These are phyloP conservation scores for Pachyrhynchus sulphureomaculatus DNA, from an alignment of 1,140 invertebrate species.

Conservation along the genomic window DNA sequence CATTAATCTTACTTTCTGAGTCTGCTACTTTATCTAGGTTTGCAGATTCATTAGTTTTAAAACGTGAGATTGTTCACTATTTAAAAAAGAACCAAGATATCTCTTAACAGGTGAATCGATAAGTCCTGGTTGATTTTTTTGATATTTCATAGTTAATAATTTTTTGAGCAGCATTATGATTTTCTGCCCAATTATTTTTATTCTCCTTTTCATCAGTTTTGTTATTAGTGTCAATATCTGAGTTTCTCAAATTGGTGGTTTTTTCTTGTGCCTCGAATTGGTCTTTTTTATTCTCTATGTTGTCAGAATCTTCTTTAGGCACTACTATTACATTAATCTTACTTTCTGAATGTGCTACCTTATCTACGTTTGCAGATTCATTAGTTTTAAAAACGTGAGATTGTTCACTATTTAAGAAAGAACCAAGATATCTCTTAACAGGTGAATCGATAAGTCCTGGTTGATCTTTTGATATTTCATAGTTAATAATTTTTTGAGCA, in stretches of 20 bases:
- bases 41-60: not conserved
- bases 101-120: not conserved
- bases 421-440: not conserved
- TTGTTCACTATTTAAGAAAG: constrained; percentile 8
- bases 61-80: not conserved
- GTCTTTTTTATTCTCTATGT: not conserved
- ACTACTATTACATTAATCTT: no score
- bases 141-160: not conserved
- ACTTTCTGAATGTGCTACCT: no score
- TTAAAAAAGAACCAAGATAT: not conserved
- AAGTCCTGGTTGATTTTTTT: not conserved
- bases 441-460: not conserved
- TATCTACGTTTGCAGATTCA: no score
- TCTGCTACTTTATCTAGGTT: no score
- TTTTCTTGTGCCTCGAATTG: not conserved
- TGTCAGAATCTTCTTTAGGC: no score
- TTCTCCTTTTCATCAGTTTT: not conserved
- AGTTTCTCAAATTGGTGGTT: not conserved
- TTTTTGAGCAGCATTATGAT: not conserved
- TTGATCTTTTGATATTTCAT: not conserved
- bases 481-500: not conserved
- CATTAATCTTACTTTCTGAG: not conserved
- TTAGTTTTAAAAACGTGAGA: not conserved
- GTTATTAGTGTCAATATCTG: no score
- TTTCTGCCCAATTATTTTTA: no score